Percentiles rank a stretch among this genome's conserved stretches.
These are phyloP conservation scores for Conomelus anceps DNA, from an alignment of 2,888 invertebrate species.

Conservation along the genomic window DNA sequence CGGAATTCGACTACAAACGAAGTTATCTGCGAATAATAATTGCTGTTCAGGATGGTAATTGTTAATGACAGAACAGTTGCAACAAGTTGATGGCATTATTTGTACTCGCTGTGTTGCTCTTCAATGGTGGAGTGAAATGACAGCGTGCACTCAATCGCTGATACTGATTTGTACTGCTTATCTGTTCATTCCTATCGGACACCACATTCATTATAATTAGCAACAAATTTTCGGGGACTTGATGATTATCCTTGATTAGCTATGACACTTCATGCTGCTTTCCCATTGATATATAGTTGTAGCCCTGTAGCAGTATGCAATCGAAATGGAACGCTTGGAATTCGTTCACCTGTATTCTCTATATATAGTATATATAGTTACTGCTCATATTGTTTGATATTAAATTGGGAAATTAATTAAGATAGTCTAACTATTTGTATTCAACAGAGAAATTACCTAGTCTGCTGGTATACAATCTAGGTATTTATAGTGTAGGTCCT, in stretches of 20 bases:
- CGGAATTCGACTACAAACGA: not conserved
- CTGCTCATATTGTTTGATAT: too few species aligned
- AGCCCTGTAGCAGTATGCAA: too few species aligned
- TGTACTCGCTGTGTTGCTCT: not conserved
- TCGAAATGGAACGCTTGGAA: not conserved
- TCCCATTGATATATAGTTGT: not conserved
- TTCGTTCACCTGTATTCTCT: too few species aligned
- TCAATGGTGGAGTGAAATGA: not conserved
- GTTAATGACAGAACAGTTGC: not conserved
- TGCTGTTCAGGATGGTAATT: not conserved
- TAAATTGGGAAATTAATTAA: too few species aligned
- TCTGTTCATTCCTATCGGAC: not conserved
- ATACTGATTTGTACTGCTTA: not conserved
- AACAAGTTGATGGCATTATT: not conserved
- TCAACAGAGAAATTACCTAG: too few species aligned
- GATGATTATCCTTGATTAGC: not conserved
- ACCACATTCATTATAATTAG: not conserved
- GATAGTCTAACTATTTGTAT: too few species aligned
- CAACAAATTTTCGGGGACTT: not conserved
- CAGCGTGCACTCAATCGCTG: not conserved
- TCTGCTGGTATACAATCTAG: too few species aligned
- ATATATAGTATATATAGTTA: too few species aligned
- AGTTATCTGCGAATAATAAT: not conserved
- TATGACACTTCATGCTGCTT: not conserved
- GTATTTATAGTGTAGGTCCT: too few species aligned